Evolutionary conservation across 2,888 invertebrate species (phyloP).

Genomic region (Gastracanthus pulcherrimus): DNA sequence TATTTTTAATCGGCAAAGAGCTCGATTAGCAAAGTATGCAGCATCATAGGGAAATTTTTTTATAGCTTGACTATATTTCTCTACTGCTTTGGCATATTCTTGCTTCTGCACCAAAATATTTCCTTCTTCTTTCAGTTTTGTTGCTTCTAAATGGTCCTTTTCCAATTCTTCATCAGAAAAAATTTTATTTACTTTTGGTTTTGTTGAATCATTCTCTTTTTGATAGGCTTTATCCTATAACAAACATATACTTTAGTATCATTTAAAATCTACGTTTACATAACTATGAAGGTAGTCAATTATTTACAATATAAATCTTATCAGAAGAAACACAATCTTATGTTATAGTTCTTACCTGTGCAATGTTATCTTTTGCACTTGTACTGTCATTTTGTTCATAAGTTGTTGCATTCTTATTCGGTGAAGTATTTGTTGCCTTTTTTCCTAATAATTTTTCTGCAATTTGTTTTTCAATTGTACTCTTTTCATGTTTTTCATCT

Average conservation of each 20-base stretch:
- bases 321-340: too few relatives aligned
- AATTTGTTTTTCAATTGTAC: conserved; percentile 44
- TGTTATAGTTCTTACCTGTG: neutral
- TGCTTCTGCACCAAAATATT: conserved; percentile 88
- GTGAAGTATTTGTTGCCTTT: neutral
- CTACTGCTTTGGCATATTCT: conserved; percentile 91
- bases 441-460: conserved; percentile 43
- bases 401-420: neutral
- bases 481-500: conserved; percentile 9
- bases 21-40: conserved; percentile 91
- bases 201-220: conserved; percentile 79
- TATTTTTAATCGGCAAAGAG: conserved; percentile 90
- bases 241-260: too few relatives aligned
- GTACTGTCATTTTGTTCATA: neutral
- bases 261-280: too few relatives aligned
- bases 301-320: too few relatives aligned
- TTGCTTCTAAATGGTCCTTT: conserved; percentile 80
- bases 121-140: conserved; percentile 87
- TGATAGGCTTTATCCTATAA: conserved; percentile 84
- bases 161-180: conserved; percentile 78
- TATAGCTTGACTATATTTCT: conserved; percentile 93
- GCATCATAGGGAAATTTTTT: conserved; percentile 88
- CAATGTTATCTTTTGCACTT: neutral
- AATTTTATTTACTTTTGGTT: conserved; percentile 78
- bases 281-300: too few relatives aligned